Base-by-base conservation (phyloP, 2,888 invertebrate species). In the Dioctria linearis region DNA sequence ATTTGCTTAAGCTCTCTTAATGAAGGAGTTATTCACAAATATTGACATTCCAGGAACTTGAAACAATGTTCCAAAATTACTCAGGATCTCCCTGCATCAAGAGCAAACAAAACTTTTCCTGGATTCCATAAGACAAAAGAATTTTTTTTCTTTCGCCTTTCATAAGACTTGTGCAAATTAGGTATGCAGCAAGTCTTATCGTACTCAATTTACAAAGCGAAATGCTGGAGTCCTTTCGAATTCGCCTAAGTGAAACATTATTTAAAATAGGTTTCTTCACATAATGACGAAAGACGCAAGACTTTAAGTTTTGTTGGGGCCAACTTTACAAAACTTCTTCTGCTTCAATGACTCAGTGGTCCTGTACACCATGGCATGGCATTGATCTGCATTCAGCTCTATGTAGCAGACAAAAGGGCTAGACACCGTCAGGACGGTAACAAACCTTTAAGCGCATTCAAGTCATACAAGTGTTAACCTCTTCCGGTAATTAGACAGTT, bases 381-480 rank as follows among this genome's bases (percentile, higher is more conserved):
- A n/a, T n/a, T 54, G 54, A 54, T 54, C 73, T 73, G 73, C 5
- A 59, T n/a, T 25, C 25, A 25, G 9, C 43, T 46, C 11, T 67
- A 13, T 65, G 65, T n/a, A 42, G 59, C 59, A 75, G 59, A 75
- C 43, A 43, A 76, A n/a, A 54, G 61, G 61, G 49, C 46, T 49
- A 63, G 61, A 63, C n/a, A 39, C n/a, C 40, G 11, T 63, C 40
- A 63, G 11, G 25, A 25, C 3, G 25, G 6, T 43, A 66, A 51
- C n/a, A 66, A 39, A 54, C 39, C 51, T 66, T 54, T 39, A 42
- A 76, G 66, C 43, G 39, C 4, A 71, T 40, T 79, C 43, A 79
- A 79, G 61, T 61, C 79, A 80, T 83, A 82, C 84, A 86, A 86
- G 86, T 86, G 86, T 85, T 86, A 87, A 87, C 86, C 85, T 85